These are phyloP conservation scores for Nemotelus pantherinus DNA, from an alignment of 2,888 invertebrate species.

Conservation along the genomic window DNA sequence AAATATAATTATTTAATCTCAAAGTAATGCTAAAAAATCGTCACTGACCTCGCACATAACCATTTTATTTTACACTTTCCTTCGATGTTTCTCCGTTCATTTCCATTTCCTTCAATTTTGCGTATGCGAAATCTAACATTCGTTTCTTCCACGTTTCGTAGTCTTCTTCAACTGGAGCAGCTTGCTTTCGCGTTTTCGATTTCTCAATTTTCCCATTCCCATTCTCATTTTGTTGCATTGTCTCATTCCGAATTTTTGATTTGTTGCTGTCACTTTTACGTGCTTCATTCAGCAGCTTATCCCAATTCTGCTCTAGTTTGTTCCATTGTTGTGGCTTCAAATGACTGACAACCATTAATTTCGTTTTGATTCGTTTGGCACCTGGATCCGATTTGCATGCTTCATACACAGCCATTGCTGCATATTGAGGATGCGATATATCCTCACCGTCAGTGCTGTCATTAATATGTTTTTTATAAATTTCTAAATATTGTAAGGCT, in stretches of 20 bases:
- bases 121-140: slow-evolving; percentile 38
- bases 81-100: too few relatives aligned
- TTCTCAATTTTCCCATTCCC: not conserved
- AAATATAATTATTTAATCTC: not conserved
- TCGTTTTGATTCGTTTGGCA: slow-evolving; percentile 69
- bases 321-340: slow-evolving; percentile 71
- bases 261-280: not conserved
- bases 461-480: slow-evolving; percentile 63
- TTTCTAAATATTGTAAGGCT: slow-evolving; percentile 68
- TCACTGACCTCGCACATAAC: not conserved
- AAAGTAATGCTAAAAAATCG: not conserved
- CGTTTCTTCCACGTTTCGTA: slow-evolving; percentile 39
- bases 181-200: not conserved
- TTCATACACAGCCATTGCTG: slow-evolving; percentile 72
- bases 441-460: slow-evolving; percentile 68
- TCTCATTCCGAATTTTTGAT: not conserved
- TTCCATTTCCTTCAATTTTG: slow-evolving; percentile 14
- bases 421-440: slow-evolving; percentile 72
- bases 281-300: slow-evolving; percentile 59
- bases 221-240: too few relatives aligned
- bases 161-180: slow-evolving; percentile 4
- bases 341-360: slow-evolving; percentile 69
- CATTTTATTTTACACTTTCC: not conserved
- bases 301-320: slow-evolving; percentile 70
- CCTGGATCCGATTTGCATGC: slow-evolving; percentile 71